These are phyloP conservation scores for Tribolium madens DNA, from an alignment of 1,140 invertebrate genomes.

Conservation along the genomic window DNA sequence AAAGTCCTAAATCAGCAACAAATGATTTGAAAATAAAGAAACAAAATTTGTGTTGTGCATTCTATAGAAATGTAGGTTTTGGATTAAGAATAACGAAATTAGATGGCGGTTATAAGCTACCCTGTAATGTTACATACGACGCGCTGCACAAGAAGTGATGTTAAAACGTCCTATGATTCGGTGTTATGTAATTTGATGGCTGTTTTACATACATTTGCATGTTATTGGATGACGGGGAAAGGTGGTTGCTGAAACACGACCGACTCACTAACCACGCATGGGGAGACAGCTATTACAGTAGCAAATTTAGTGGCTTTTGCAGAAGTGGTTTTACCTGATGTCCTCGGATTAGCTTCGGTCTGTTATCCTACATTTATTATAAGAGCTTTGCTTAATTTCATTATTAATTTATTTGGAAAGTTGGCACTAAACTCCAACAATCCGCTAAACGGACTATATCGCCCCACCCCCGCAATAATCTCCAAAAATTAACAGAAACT, in stretches of 20 bases:
- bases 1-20: not conserved
- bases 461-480: not conserved
- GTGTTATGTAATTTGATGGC: constrained; percentile 62
- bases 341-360: constrained; percentile 48
- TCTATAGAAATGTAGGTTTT: not conserved
- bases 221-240: constrained; percentile 57
- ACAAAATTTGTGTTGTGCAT: not conserved
- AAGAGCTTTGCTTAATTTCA: constrained; percentile 42
- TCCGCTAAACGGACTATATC: constrained; percentile 26
- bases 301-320: constrained; percentile 56
- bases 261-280: constrained; percentile 47
- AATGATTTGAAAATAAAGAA: not conserved
- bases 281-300: constrained; percentile 51
- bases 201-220: constrained; percentile 64
- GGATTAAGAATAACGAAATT: constrained; percentile 38
- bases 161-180: constrained; percentile 46
- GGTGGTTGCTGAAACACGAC: constrained; percentile 49
- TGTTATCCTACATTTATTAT: constrained; percentile 48
- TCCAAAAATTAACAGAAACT: constrained; percentile 22
- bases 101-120: constrained; percentile 17
- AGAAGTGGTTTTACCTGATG: constrained; percentile 53
- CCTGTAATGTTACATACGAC: constrained; percentile 17
- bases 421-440: constrained; percentile 30
- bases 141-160: constrained; percentile 25
- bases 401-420: constrained; percentile 46